Base-by-base conservation (phyloP, 2,797 vertebrate genomes). In the Sarcoramphus papa region DNA sequence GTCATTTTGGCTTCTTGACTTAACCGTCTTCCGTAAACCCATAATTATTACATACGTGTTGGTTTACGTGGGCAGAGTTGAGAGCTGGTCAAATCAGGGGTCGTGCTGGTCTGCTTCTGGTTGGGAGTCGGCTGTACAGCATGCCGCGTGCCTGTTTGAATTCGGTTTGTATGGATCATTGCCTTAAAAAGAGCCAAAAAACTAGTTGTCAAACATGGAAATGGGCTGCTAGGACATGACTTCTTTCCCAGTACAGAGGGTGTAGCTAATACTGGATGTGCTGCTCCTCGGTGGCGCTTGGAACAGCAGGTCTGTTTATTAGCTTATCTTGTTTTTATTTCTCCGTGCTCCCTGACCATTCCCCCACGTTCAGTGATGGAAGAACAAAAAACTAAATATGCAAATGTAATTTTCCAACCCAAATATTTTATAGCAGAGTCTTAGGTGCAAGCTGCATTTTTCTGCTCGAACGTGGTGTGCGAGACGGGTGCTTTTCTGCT, bases 181-280 rank as follows among this genome's bases (percentile, higher is more conserved):
- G 31, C 81, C 51, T 87, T 69, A 4, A 50, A 40, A 47, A 53
- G 13, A 5, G 25, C 7, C 23, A 17, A 31, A 57, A 4, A 24
- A 0, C 3, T 8, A 6, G 27, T 0, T 76, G 23, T 56, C 37
- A 51, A 19, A 45, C 0, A 1, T 30, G 57, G 54, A 19, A 23
- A 24, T 1, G 11, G 11, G 65, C 69, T 68, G 13, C 33, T 18
- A 0, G 56, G 35, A 28, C 35, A 8, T 0, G 7, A 13, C 9
- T 25, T 37, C 40, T 9, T 23, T 50, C 85, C 72, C 43, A 8
- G 40, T 2, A 2, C 7, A 2, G 64, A 85, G 54, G 19, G 31
- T 47, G n/a, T 72, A 73, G 53, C 41, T n/a, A 19, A 0, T 7
- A 12, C 77, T 93, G 90, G 62, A 8, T 19, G 56, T 74, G 75